Conservation (phyloP, 1,140 invertebrate species). For the Popillia japonica region DNA sequence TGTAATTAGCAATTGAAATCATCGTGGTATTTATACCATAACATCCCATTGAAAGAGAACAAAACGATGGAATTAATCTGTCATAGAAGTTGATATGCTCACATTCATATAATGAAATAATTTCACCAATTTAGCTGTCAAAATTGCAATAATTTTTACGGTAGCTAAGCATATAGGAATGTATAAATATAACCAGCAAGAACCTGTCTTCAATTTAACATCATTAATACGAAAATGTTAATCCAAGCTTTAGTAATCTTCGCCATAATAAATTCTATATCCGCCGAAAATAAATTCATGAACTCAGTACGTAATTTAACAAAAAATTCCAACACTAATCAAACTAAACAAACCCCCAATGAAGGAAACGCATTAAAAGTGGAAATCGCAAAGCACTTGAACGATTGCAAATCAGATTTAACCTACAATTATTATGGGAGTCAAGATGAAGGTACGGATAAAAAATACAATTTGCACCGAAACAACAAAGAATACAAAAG, state of each 20-base stretch:
- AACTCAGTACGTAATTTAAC: slow-evolving; percentile 12
- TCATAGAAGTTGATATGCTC: not conserved
- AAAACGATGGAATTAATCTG: not conserved
- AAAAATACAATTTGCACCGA: not conserved
- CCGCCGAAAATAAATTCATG: slow-evolving; percentile 9
- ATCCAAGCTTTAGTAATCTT: not conserved
- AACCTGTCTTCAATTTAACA: not conserved
- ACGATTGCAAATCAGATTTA: slow-evolving; percentile 12
- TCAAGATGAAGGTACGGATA: not conserved
- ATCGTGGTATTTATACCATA: no score
- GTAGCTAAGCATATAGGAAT: not conserved
- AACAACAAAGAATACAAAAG: not conserved
- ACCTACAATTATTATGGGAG: not conserved
- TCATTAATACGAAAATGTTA: not conserved
- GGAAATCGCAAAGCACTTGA: slow-evolving; percentile 7
- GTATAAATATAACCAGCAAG: not conserved
- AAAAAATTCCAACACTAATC: not conserved
- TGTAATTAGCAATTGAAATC: no score
- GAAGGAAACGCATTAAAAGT: not conserved
- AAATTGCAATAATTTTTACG: not conserved
- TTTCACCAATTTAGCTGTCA: not conserved
- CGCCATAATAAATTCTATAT: not conserved
- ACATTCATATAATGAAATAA: not conserved
- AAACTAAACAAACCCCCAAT: not conserved
- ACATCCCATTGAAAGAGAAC: no score